Evolutionary conservation across 30 jellyfish, hydroid and myxozoan genomes (phyloP).

Genomic region (Hydractinia echinata): DNA sequence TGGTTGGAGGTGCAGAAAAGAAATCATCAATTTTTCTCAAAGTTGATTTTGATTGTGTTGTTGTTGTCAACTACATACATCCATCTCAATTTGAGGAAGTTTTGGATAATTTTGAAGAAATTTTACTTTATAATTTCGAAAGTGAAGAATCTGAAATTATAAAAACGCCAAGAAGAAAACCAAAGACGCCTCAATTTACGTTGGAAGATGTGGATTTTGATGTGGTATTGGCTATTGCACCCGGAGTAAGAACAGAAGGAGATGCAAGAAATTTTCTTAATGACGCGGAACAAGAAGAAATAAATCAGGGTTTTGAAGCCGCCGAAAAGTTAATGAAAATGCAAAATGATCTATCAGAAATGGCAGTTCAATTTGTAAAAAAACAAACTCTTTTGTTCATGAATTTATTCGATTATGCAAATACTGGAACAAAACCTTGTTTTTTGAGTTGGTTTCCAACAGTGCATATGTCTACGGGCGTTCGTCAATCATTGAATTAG

Average conservation of each 20-base stretch:
- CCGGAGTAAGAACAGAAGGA: neutral
- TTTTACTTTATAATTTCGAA: neutral
- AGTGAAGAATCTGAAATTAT: neutral
- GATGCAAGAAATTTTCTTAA: neutral
- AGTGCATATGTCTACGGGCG: constrained; percentile 3
- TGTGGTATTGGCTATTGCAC: neutral
- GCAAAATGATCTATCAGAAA: neutral
- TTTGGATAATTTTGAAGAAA: neutral
- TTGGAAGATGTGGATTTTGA: neutral
- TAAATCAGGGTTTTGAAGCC: neutral
- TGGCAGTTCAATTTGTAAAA: neutral
- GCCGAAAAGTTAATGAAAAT: neutral
- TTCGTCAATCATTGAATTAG: constrained; percentile 15
- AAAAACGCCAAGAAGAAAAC: constrained; percentile 14
- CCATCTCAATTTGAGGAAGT: neutral
- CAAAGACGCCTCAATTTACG: constrained; percentile 7
- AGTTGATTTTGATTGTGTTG: constrained; percentile 22
- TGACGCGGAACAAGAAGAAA: neutral
- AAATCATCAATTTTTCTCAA: neutral
- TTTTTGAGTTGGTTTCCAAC: too few relatives aligned
- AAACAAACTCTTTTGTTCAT: constrained; percentile 1
- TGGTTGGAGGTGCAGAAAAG: too few relatives aligned
- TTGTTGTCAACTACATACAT: neutral
- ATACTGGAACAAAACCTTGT: constrained; percentile 18
- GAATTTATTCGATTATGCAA: constrained; percentile 8